Evolutionary conservation across 2,113 vertebrate genomes (phyloP), one percentile per base, ranked within the genome.

Genomic region (Hyperopisus bebe): DNA sequence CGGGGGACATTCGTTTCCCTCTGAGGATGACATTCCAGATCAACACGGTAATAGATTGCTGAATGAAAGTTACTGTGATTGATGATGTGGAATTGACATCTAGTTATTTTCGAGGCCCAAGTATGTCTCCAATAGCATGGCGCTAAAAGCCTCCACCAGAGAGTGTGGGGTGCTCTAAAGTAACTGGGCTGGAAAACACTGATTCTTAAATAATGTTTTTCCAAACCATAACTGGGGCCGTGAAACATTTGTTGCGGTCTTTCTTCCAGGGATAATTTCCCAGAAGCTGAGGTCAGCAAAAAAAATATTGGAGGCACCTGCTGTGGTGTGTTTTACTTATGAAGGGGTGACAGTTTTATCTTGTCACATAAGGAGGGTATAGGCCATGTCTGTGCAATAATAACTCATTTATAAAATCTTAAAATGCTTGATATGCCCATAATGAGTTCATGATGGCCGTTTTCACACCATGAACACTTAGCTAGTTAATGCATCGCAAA

Each of bases 21-120:
- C 31, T 2, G 89, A 90, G 85, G 84, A 87, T 80, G 58, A 90
- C 85, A 51, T 55, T 87, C 62, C 89, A 53, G 47, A 90, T 90
- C 66, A 87, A 87, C 89, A 80, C 74, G 66, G 84, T 44, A 70
- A 90, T 87, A 90, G 85, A 90, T 77, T 90, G 85, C 44, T 27
- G 66, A 47, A 90, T 87, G 84, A 77, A 90, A 70, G 58, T 70
- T 77, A 35, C 66, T 31, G 85, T 87, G 89, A 90, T 55, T 87
- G 85, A 90, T 87, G 85, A 17, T 87, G 85, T 90, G 85, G 84
- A 77, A 77, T 87, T 77, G 89, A 87, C 58, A 87, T 39, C 15
- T 35, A 87, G 84, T 87, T 90, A 87, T 87, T 90, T 87, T 77
- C 48, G 87, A 62, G 62, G 77, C 35, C 39, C 27, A 50, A 53